These are phyloP conservation scores for Aethes cnicana DNA, from an alignment of 2,888 invertebrate species.

Conservation along the genomic window DNA sequence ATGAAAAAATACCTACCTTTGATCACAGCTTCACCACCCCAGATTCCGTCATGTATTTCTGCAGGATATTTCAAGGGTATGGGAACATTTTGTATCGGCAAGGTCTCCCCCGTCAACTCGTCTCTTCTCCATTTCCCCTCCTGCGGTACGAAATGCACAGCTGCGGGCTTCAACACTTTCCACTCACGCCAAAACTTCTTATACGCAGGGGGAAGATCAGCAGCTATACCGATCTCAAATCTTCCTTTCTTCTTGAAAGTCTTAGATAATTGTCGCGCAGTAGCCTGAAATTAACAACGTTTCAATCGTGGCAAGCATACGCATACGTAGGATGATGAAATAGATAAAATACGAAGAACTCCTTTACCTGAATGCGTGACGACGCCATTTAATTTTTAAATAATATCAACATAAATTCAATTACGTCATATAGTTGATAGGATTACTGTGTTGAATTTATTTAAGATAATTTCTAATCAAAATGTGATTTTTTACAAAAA, in stretches of 20 bases:
- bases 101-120: conserved; percentile 87
- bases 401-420: conserved; percentile 40
- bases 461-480: background rate
- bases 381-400: conserved; percentile 66
- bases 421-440: conserved; percentile 18
- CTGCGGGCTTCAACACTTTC: conserved; percentile 85
- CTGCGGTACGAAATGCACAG: conserved; percentile 87
- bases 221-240: conserved; percentile 86
- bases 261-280: conserved; percentile 73
- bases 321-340: conserved; percentile 46
- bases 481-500: conserved; percentile 17
- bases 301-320: conserved; percentile 45
- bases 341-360: conserved; percentile 3
- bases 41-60: conserved; percentile 92
- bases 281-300: conserved; percentile 58
- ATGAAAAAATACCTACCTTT: no score
- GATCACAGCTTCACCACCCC: conserved; percentile 98
- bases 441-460: conserved; percentile 18
- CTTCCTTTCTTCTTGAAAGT: conserved; percentile 76
- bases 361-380: conserved; percentile 38
- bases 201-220: conserved; percentile 89
- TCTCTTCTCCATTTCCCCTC: conserved; percentile 88
- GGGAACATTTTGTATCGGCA: conserved; percentile 88
- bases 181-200: conserved; percentile 94
- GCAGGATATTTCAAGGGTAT: conserved; percentile 89